Conservation (phyloP, 2,888 invertebrate genomes). For the Euclidia mi region DNA sequence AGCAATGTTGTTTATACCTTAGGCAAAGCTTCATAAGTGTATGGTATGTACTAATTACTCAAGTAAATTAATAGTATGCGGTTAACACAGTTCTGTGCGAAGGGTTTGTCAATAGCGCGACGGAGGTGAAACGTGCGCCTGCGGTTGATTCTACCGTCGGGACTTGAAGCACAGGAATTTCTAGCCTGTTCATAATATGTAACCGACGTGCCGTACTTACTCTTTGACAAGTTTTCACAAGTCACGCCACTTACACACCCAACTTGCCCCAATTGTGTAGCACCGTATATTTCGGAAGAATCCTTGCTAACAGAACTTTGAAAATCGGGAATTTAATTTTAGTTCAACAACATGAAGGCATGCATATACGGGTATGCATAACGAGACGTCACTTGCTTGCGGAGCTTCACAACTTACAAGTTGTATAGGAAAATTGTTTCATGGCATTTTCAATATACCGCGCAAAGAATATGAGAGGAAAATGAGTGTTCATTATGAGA, state of each 20-base stretch:
- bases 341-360: constrained; percentile 46
- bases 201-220: constrained; percentile 25
- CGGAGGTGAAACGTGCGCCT: constrained; percentile 21
- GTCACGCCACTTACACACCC: constrained; percentile 40
- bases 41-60: background rate
- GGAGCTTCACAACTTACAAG: background rate
- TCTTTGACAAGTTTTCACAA: constrained; percentile 59
- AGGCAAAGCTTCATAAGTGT: background rate
- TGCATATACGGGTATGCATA: constrained; percentile 34
- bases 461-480: background rate
- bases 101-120: constrained; percentile 37
- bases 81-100: constrained; percentile 32
- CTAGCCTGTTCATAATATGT: constrained; percentile 34
- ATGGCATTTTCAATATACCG: constrained; percentile 1
- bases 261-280: constrained; percentile 50
- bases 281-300: constrained; percentile 55
- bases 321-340: constrained; percentile 65
- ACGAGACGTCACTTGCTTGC: constrained; percentile 4
- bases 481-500: background rate
- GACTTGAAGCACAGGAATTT: constrained; percentile 38
- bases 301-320: constrained; percentile 50
- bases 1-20: no score
- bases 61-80: constrained; percentile 42
- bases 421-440: constrained; percentile 1
- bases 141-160: constrained; percentile 31